Evolutionary conservation across 2,888 invertebrate genomes (phyloP), one percentile per base, ranked within the genome.

Genomic region (Melinaea menophilus): DNA sequence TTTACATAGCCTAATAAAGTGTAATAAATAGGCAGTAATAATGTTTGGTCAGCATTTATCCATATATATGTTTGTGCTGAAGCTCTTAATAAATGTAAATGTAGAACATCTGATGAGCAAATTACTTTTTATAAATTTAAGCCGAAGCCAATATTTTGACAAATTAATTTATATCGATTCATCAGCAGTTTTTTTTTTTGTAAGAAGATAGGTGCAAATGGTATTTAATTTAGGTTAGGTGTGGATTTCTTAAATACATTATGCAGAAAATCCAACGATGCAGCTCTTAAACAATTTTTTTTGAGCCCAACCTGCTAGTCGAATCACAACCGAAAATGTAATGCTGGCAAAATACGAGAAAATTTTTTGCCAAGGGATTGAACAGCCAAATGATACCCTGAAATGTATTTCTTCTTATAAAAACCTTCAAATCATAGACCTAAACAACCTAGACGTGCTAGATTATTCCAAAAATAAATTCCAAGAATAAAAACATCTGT

Each of bases 281-380:
- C 66, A 68, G 68, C 70, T 62, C 70, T 65, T 54, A 70, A 71
- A 55, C 45, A 12, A 33, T 55, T 61, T 35, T 62, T 68, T 67
- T 66, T n/a, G 35, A 35, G 47, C 68, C 67, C 4, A 67, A 70
- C 67, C 68, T 69, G 59, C 69, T 72, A 57, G 69, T 72, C 4
- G 69, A 58, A 64, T 64, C 61, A 33, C 57, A 61, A 56, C 56
- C 56, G 12, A 67, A 69, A 45, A 54, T 71, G 73, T 71, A 74
- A 71, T 68, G 72, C 73, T 72, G 70, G 71, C 65, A 73, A 72
- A 71, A 74, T 71, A 67, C 55, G 3, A 60, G 71, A 71, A 31
- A 72, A 63, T 45, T 66, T 71, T 71, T 73, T 67, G 46, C 69
- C 67, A 5, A 73, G 63, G 55, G 68, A 59, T 71, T 71, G n/a